A percentile compares a stretch with the other conserved stretches of the same genome.
These are phyloP conservation scores for Heliconius hortense DNA, from an alignment of 2,888 invertebrate species.

Conservation along the genomic window DNA sequence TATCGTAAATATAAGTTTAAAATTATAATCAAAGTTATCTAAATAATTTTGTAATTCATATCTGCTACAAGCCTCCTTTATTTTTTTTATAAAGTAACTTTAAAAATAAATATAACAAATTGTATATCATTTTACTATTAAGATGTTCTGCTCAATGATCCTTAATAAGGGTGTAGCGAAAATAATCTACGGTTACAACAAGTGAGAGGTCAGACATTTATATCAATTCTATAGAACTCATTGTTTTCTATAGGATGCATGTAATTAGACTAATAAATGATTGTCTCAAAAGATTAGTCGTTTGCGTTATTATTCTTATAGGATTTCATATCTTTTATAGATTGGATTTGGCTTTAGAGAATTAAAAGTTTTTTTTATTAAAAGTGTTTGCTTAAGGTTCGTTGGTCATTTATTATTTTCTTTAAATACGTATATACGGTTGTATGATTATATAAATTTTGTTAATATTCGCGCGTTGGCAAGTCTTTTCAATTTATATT, in stretches of 20 bases:
- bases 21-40: background rate
- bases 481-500: too few species aligned
- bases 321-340: too few species aligned
- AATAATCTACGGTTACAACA: background rate
- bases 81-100: background rate
- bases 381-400: too few species aligned
- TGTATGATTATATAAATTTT: slow-evolving; percentile 5
- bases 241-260: too few species aligned
- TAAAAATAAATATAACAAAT: background rate
- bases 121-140: background rate
- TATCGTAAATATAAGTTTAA: slow-evolving; percentile 7
- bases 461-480: slow-evolving; percentile 1
- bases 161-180: background rate
- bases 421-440: background rate
- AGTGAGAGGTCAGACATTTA: background rate
- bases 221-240: background rate
- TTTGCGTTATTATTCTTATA: too few species aligned
- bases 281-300: too few species aligned
- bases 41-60: background rate
- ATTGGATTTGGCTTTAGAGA: too few species aligned
- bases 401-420: background rate
- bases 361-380: too few species aligned
- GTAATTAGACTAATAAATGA: too few species aligned
- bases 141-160: slow-evolving; percentile 2
- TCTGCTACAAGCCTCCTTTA: background rate